Evolutionary conservation across 2,888 invertebrate genomes (phyloP), one percentile per base, ranked within the genome.

Genomic region (Amphipyra berbera): DNA sequence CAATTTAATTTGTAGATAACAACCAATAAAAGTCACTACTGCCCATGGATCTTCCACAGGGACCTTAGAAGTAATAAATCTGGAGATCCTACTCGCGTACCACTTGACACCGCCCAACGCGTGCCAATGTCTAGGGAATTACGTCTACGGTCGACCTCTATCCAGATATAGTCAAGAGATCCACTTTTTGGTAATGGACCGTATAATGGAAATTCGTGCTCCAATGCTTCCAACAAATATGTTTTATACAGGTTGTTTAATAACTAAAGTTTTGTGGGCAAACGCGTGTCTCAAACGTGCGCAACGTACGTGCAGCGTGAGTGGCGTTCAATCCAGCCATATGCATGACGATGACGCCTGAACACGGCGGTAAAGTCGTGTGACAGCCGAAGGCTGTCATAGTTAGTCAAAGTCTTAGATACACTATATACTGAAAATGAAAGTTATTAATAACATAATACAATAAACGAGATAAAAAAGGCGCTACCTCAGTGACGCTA

Each of bases 1-100:
- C 33, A 33, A 37, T 37, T 37, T 37, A 4, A 12, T 37, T 37
- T 37, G 37, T 37, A 12, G 37, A 12, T 9, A 37, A 9, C 37
- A 9, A 27, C 9, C 37, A 9, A 45, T 45, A 45, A 45, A 45
- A 45, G 12, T 27, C 21, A 12, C 21, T 12, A n/a, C n/a, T 27
- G 6, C 12, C 12, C 27, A 12, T 35, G 38, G 8, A 6, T 35
- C 12, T 35, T 7, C 42, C 33, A 44, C 21, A 14, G 47, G 52
- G 47, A 61, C 15, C 7, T 13, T 33, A 38, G 30, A 41, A 35
- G 42, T 42, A 66, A 68, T 68, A 68, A 68, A 65, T 65, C 60
- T 65, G 38, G 30, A 47, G 50, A 59, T 59, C 30, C 47, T 40
- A 30, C 35, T 61, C 47, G 47, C 47, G 46, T 44, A 42, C 37